Conservation (phyloP, 2,797 vertebrate genomes). For the Carduelis carduelis region DNA sequence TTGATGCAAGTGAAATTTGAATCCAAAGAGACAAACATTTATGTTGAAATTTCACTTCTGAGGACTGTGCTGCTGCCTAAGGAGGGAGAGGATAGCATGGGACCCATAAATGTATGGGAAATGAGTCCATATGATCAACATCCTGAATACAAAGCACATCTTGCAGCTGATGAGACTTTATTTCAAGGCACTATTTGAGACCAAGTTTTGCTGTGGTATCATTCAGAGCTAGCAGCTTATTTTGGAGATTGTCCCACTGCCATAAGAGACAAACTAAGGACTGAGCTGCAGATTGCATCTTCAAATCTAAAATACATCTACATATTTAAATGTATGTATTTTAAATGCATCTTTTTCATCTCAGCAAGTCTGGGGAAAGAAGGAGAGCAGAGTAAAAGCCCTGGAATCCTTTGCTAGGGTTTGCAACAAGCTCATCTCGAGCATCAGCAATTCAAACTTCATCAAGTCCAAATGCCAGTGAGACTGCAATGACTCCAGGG, state of each 20-base stretch:
- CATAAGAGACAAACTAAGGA: neutral
- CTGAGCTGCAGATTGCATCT: neutral
- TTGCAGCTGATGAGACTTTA: neutral
- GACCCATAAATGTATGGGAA: neutral
- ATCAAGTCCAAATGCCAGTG: neutral
- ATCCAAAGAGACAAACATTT: neutral
- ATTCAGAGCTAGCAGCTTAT: neutral
- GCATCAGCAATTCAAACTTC: conserved; percentile 1
- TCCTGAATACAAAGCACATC: neutral
- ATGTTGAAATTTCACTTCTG: neutral
- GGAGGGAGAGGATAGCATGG: neutral
- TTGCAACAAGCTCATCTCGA: neutral
- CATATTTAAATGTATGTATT: neutral
- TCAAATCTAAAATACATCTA: neutral
- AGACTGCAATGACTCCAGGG: neutral
- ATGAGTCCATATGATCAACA: neutral
- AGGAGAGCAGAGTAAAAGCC: neutral
- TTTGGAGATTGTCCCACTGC: neutral
- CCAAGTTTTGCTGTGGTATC: neutral
- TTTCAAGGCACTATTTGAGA: neutral
- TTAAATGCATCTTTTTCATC: neutral
- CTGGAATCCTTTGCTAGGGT: neutral
- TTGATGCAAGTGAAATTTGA: neutral
- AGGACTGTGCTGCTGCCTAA: neutral
- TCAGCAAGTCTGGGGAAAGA: neutral